A percentile compares a stretch with the other conserved stretches of the same genome.
Conservation (phyloP, 2,888 invertebrate species). For the Ichneumoninae sp. region DNA sequence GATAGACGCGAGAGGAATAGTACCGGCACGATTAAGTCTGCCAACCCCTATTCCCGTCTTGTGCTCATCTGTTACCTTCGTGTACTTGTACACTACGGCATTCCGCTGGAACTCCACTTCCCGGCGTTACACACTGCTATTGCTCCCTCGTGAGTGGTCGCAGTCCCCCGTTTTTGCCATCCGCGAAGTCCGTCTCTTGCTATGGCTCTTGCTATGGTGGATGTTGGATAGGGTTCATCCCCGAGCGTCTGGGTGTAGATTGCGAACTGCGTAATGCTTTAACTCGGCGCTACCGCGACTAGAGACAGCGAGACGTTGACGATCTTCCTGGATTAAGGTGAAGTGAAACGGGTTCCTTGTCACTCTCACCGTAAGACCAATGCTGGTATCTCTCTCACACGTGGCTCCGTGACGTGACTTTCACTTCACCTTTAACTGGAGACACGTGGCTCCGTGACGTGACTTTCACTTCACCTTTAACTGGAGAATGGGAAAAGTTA, state of each 20-base stretch:
- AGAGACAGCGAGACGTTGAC: conserved; percentile 31
- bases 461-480: too few relatives aligned
- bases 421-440: too few relatives aligned
- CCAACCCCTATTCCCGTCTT: conserved; percentile 63
- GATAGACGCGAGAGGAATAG: conserved; percentile 74
- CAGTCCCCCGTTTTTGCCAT: background rate
- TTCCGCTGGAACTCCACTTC: conserved; percentile 39
- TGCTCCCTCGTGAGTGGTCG: conserved; percentile 47
- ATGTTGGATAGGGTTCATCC: conserved; percentile 53
- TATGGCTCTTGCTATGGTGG: too few relatives aligned
- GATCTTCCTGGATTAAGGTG: conserved; percentile 9
- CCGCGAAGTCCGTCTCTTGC: conserved; percentile 15
- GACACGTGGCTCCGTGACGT: too few relatives aligned
- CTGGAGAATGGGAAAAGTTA: too few relatives aligned
- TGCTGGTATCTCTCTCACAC: too few relatives aligned
- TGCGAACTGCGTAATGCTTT: background rate
- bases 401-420: too few relatives aligned
- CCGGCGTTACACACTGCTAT: conserved; percentile 46
- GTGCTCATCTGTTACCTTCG: conserved; percentile 48
- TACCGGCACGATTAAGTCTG: conserved; percentile 73
- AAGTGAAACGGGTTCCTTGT: too few relatives aligned
- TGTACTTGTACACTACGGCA: conserved; percentile 21
- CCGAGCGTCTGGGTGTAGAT: background rate
- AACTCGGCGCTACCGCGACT: conserved; percentile 22
- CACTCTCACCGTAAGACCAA: too few relatives aligned